Evolutionary conservation across 2,113 vertebrate species (phyloP).

Genomic region (Galeopterus variegatus): DNA sequence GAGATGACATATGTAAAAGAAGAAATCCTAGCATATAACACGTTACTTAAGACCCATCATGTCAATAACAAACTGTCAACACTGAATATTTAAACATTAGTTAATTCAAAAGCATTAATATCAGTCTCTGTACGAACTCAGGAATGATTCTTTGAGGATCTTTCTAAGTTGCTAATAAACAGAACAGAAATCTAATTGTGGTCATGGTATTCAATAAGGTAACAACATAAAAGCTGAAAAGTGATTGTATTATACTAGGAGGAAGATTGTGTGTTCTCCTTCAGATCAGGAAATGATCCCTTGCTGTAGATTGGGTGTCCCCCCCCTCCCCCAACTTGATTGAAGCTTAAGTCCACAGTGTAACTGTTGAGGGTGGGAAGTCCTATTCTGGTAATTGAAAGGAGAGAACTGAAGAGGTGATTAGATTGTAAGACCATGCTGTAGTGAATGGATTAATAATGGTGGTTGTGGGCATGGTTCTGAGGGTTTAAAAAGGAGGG

Average conservation of each 20-base stretch:
- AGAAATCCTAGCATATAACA: not conserved
- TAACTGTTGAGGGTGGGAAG: too few species aligned
- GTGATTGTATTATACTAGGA: not conserved
- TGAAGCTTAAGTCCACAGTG: too few species aligned
- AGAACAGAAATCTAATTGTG: not conserved
- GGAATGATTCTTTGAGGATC: not conserved
- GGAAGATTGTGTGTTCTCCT: not conserved
- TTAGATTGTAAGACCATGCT: too few species aligned
- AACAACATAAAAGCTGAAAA: not conserved
- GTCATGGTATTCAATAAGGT: not conserved
- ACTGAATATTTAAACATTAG: not conserved
- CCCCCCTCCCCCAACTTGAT: too few species aligned
- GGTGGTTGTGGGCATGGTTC: too few species aligned
- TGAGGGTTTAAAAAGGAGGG: too few species aligned
- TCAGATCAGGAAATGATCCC: not conserved
- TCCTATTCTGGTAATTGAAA: too few species aligned
- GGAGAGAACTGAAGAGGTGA: too few species aligned
- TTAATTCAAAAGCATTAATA: not conserved
- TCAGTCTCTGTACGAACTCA: not conserved
- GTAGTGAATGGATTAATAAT: too few species aligned
- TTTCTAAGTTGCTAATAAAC: not conserved
- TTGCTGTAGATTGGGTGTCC: not conserved
- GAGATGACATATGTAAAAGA: not conserved
- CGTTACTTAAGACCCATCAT: not conserved
- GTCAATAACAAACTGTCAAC: not conserved